Conservation (phyloP, 2,797 vertebrate genomes). For the Sebastes glaucus region DNA sequence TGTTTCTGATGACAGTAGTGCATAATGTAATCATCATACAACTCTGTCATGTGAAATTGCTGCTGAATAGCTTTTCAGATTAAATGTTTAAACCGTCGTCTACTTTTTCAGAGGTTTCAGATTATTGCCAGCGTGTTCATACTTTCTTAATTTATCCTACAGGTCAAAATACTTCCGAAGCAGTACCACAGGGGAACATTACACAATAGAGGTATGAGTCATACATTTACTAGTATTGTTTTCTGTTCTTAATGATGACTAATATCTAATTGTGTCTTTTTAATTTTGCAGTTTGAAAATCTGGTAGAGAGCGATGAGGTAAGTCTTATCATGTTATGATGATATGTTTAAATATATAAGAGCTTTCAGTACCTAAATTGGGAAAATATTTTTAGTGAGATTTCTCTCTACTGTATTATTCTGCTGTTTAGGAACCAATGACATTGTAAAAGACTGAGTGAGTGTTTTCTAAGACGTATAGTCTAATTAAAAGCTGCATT, state of each 20-base stretch:
- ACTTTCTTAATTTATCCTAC: slow-evolving; percentile 39
- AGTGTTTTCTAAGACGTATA: neutral
- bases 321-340: slow-evolving; percentile 58
- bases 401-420: neutral
- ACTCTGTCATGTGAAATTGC: neutral
- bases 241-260: neutral
- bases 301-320: slow-evolving; percentile 98
- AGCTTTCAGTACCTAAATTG: neutral
- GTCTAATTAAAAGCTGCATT: slow-evolving; percentile 32
- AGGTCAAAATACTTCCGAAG: slow-evolving; percentile 97
- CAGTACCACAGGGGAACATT: slow-evolving; percentile 91
- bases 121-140: neutral
- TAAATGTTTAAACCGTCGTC: neutral
- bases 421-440: neutral
- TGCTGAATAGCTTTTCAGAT: neutral
- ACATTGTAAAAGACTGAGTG: neutral
- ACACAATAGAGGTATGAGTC: slow-evolving; percentile 92
- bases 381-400: neutral
- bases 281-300: slow-evolving; percentile 94
- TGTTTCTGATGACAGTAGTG: neutral
- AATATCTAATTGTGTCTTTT: slow-evolving; percentile 7
- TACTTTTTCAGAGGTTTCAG: neutral
- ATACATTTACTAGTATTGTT: neutral
- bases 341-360: neutral
- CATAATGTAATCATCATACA: neutral